Conservation (phyloP, 2,113 vertebrate genomes). For the Microcebus tavaratra region DNA sequence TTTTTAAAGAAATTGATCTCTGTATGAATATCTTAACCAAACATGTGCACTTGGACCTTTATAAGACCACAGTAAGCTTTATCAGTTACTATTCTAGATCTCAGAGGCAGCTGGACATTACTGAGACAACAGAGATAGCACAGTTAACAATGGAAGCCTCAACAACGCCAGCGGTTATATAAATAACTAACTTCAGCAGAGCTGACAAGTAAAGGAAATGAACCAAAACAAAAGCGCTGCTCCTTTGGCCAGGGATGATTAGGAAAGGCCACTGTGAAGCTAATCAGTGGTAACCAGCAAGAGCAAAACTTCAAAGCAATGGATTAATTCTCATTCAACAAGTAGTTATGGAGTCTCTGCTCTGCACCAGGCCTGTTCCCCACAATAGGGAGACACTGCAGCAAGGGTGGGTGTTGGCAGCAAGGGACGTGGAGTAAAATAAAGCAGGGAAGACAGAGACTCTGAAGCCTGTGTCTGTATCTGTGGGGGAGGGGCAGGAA, state of each 20-base stretch:
- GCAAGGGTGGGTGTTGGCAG: not conserved
- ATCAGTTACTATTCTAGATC: not conserved
- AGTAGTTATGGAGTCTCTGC: not conserved
- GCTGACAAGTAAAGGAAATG: constrained; percentile 25
- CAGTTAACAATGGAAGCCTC: not conserved
- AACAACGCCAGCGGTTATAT: not conserved
- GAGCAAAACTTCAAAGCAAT: not conserved
- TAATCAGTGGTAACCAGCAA: not conserved
- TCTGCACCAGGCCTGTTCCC: not conserved
- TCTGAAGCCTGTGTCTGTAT: not conserved
- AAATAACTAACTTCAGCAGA: not conserved
- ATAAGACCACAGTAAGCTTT: not conserved
- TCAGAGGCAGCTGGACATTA: not conserved
- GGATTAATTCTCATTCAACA: not conserved
- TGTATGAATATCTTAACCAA: not conserved
- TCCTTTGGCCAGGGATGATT: not conserved
- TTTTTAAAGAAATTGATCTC: not conserved
- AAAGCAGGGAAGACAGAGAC: not conserved
- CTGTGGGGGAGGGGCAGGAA: not conserved
- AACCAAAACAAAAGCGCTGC: not conserved
- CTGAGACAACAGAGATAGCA: not conserved
- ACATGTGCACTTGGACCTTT: not conserved
- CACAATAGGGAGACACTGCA: not conserved
- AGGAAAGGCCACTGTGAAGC: not conserved
- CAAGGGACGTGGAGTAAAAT: not conserved